Conservation (phyloP, 2,797 vertebrate genomes). For the Schizopygopsis pylzovi region DNA sequence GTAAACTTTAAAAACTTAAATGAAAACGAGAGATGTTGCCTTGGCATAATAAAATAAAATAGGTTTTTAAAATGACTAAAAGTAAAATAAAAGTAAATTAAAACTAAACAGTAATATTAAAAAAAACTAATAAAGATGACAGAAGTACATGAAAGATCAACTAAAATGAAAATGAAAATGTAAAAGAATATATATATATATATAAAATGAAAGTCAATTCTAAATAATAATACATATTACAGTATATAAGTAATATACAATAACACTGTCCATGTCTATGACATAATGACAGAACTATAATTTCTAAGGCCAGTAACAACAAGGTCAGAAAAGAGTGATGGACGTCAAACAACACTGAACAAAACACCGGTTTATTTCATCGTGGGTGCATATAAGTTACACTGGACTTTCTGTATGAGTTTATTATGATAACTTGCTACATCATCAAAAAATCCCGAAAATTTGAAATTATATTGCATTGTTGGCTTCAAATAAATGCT, state of each 20-base stretch:
- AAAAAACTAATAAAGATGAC: background rate
- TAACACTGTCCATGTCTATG: background rate
- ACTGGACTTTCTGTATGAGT: slow-evolving; percentile 16
- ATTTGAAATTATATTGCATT: background rate
- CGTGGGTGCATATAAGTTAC: background rate
- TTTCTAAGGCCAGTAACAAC: background rate
- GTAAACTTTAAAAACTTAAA: background rate
- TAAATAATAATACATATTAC: background rate
- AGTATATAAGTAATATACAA: background rate
- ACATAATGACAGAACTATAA: background rate
- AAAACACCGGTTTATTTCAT: background rate
- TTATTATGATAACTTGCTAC: background rate
- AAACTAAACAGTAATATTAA: background rate
- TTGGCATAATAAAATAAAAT: background rate
- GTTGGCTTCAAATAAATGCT: slow-evolving; percentile 1
- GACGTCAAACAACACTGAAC: background rate
- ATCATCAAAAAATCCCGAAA: background rate
- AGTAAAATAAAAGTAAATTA: background rate
- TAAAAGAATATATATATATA: no score
- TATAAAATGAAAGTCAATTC: background rate
- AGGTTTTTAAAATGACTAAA: background rate
- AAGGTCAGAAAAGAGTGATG: background rate
- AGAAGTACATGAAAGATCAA: background rate
- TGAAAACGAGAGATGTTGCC: background rate
- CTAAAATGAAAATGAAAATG: background rate